Percentiles rank a stretch among this genome's conserved stretches.
These are phyloP conservation scores for Acleris holmiana DNA, from an alignment of 2,888 invertebrate genomes.

Conservation along the genomic window DNA sequence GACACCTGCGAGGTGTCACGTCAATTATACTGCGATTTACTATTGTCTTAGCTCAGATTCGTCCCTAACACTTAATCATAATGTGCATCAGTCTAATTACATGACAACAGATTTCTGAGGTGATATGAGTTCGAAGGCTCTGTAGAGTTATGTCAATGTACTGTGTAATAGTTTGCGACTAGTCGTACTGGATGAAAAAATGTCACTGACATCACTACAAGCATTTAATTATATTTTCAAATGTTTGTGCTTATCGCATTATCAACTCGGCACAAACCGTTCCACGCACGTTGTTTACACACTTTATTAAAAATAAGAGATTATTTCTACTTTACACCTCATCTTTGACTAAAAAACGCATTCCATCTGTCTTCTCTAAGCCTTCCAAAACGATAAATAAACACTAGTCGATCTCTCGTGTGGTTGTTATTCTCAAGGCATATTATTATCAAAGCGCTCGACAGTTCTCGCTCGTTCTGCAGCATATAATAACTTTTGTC, in stretches of 20 bases:
- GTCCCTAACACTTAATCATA: no score
- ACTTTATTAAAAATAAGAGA: constrained; percentile 63
- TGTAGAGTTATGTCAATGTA: no score
- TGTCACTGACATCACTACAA: background rate
- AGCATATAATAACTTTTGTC: no score
- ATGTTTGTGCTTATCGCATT: background rate
- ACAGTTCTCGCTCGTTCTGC: constrained; percentile 43
- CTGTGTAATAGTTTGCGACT: no score
- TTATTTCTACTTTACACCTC: constrained; percentile 73
- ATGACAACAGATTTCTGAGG: no score
- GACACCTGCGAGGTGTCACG: no score
- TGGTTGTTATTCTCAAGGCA: constrained; percentile 59
- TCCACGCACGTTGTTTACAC: constrained; percentile 60
- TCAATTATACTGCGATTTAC: no score
- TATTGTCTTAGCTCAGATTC: no score
- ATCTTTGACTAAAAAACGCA: constrained; percentile 74
- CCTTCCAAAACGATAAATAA: constrained; percentile 83
- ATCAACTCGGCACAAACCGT: constrained; percentile 49
- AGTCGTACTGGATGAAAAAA: no score
- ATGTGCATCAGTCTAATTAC: no score
- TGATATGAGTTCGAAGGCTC: no score
- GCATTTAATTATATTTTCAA: background rate
- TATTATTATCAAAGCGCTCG: constrained; percentile 58
- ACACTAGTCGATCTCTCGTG: constrained; percentile 74
- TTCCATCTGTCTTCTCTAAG: constrained; percentile 81